Percentiles rank a stretch among this genome's conserved stretches.
These are phyloP conservation scores for Oncorhynchus mykiss DNA, from an alignment of 2,113 vertebrate genomes.

Conservation along the genomic window DNA sequence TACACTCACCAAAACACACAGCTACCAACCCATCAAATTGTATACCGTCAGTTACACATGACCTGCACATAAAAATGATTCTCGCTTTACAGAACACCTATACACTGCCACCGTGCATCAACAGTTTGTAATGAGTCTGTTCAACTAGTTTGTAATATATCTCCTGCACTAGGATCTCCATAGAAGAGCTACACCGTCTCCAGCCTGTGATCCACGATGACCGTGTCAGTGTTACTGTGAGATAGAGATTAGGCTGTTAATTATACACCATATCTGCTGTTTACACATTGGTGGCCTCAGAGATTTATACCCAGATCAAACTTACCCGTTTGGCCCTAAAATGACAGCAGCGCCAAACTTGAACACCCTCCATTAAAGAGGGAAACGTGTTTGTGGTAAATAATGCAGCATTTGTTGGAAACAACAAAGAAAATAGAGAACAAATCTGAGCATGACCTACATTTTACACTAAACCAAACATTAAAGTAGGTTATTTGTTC, in stretches of 20 bases:
- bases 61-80: neutral
- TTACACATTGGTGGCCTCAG: constrained; percentile 33
- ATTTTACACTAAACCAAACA: constrained; percentile 4
- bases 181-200: neutral
- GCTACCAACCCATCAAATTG: no score
- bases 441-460: constrained; percentile 15
- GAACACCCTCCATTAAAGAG: constrained; percentile 43
- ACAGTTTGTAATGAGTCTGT: neutral
- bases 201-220: constrained; percentile 18
- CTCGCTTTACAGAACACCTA: neutral
- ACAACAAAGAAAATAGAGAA: constrained; percentile 22
- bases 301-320: constrained; percentile 40
- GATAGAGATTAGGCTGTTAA: constrained; percentile 37
- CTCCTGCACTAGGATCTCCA: neutral
- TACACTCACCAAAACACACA: neutral
- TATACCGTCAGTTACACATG: neutral
- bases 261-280: constrained; percentile 30
- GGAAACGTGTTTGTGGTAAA: constrained; percentile 44
- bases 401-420: constrained; percentile 31
- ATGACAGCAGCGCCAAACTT: constrained; percentile 53
- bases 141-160: neutral
- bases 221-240: constrained; percentile 11
- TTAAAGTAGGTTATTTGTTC: neutral
- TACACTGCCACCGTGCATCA: neutral
- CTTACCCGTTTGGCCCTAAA: constrained; percentile 68